phyloP scores from a whole-genome alignment of 2,113 vertebrate genomes.

The Recurvirostra avosetta region DNA sequence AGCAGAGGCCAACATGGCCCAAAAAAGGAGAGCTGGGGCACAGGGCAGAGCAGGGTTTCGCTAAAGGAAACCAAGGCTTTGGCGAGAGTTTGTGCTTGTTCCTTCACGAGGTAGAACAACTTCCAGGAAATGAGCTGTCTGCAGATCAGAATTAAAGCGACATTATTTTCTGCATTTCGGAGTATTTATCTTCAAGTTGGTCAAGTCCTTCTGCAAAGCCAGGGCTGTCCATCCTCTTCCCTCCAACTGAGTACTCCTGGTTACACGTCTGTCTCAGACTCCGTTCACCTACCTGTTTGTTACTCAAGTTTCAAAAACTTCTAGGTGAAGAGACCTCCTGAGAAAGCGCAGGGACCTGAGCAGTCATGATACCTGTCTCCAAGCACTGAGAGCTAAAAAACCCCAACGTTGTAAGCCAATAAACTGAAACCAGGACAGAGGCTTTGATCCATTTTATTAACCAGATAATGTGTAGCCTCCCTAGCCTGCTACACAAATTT shows the following conservation, averaged over 20 bases:
- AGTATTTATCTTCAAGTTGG: not conserved
- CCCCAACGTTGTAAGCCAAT: not conserved
- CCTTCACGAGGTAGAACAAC: not conserved
- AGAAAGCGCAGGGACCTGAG: not conserved
- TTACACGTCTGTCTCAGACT: not conserved
- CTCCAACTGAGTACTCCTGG: not conserved
- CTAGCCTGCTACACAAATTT: not conserved
- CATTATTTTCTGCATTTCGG: not conserved
- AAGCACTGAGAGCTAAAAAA: not conserved
- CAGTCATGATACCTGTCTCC: not conserved
- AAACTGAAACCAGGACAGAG: not conserved
- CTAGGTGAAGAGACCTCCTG: not conserved
- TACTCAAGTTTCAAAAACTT: not conserved
- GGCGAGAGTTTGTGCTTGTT: not conserved
- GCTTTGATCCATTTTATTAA: not conserved
- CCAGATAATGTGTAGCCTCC: not conserved
- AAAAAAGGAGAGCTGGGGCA: not conserved
- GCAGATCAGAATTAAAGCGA: not conserved
- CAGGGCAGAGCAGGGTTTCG: not conserved
- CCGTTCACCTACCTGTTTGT: not conserved
- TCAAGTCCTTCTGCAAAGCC: not conserved
- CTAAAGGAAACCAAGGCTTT: not conserved
- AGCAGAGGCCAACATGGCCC: not conserved
- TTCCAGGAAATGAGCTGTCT: not conserved
- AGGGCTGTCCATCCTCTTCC: not conserved